Evolutionary conservation across 2,113 vertebrate species (phyloP), one percentile per base, ranked within the genome.

Genomic region (Bombycilla garrulus): DNA sequence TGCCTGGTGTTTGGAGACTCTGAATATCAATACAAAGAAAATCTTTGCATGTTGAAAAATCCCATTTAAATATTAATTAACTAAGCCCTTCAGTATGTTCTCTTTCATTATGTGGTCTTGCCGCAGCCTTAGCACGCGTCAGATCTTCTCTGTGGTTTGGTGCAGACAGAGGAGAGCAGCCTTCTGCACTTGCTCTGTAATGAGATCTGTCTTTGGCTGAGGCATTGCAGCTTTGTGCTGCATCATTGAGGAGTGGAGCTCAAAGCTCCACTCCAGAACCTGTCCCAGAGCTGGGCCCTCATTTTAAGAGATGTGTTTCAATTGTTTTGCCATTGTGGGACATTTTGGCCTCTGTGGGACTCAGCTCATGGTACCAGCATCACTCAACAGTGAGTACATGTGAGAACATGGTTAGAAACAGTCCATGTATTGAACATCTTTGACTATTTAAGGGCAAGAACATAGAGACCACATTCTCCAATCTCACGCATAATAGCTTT

Each of bases 101-200:
- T 60, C 11, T 84, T 94, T 86, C 90, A 80, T n/a, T 6, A 9
- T 40, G 44, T 0, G 1, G 24, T 78, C 28, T 88, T 33, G 9
- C 69, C 56, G 78, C 0, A 0, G 33, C 16, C 29, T 70, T 38
- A 93, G 36, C 9, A 2, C 13, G 0, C 0, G 0, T 73, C 60
- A 57, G n/a, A 40, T 90, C 56, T 69, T 51, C 81, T 60, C 44
- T 64, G n/a, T 70, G 72, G 24, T 36, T 66, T 88, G 60, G 51
- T 73, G 31, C 29, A 85, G n/a, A 29, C 17, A 71, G 53, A 79
- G 33, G 12, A 81, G 35, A 90, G 57, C 57, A 90, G 64, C 17
- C 29, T 70, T 36, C 56, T 91, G 28, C 56, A 10, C 29, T 85
- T 80, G 53, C 70, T 21, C 2, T 16, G 23, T 16, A 69, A 58